phyloP scores from a whole-genome alignment of 2,888 invertebrate species.

The Cremastinae sp. region DNA sequence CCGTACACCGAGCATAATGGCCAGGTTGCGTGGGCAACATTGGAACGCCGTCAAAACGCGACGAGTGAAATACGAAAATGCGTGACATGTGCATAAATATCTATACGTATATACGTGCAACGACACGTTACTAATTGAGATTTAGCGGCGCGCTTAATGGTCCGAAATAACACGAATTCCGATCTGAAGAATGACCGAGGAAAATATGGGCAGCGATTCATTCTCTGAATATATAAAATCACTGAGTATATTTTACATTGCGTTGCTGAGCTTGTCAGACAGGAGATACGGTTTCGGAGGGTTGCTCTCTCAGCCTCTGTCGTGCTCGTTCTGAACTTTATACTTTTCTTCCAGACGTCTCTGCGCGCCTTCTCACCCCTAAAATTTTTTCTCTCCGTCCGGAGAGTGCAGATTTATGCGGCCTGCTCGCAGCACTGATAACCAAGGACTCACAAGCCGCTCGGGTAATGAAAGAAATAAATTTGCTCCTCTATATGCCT shows the following conservation, averaged over 20 bases:
- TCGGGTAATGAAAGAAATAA: constrained; percentile 80
- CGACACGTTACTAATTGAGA: constrained; percentile 76
- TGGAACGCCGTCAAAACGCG: constrained; percentile 45
- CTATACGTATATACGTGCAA: constrained; percentile 28
- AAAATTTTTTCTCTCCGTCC: not conserved
- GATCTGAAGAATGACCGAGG: constrained; percentile 74
- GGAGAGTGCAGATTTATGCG: constrained; percentile 77
- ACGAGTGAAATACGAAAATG: constrained; percentile 53
- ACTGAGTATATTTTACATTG: constrained; percentile 76
- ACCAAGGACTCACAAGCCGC: constrained; percentile 79
- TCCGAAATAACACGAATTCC: constrained; percentile 78
- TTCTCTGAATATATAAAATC: constrained; percentile 75
- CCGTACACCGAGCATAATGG: constrained; percentile 25
- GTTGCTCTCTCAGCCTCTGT: constrained; percentile 43
- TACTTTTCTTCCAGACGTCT: constrained; percentile 31
- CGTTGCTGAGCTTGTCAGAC: constrained; percentile 69
- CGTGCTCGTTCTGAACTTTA: constrained; percentile 37
- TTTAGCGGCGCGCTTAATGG: constrained; percentile 77
- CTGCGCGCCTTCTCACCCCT: too few relatives aligned
- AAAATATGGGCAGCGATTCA: constrained; percentile 74
- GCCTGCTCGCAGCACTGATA: constrained; percentile 78
- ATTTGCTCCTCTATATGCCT: constrained; percentile 73
- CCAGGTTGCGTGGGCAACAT: constrained; percentile 45
- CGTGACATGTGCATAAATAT: constrained; percentile 24
- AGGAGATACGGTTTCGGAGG: constrained; percentile 27